Percentiles rank a stretch among this genome's conserved stretches.
Evolutionary conservation across 2,888 invertebrate species (phyloP).

Genomic region (Clunio marinus): DNA sequence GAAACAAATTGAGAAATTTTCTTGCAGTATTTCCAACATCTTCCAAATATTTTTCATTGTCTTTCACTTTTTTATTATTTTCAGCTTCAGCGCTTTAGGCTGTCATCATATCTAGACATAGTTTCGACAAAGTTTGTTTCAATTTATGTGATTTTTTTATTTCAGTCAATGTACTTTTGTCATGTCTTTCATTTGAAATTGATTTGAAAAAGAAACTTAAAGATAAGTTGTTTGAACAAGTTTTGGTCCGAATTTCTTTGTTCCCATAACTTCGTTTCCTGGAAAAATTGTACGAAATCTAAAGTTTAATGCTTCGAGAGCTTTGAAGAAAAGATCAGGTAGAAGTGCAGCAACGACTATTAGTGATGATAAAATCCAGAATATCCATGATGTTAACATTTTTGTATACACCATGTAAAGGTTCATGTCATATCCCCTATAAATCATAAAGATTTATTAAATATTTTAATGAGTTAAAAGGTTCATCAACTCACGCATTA

Average conservation of each 20-base stretch:
- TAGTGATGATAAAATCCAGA: conserved; percentile 58
- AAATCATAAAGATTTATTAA: conserved; percentile 39
- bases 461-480: neutral
- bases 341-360: conserved; percentile 54
- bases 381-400: conserved; percentile 56
- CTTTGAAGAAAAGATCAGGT: conserved; percentile 55
- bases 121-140: too few relatives aligned
- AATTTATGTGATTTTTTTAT: too few relatives aligned
- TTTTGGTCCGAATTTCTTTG: neutral
- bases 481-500: conserved; percentile 55
- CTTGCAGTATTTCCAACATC: too few relatives aligned
- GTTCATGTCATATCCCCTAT: conserved; percentile 53
- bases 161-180: too few relatives aligned
- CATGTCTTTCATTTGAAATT: neutral
- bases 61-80: too few relatives aligned
- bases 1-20: too few relatives aligned
- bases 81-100: too few relatives aligned
- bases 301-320: neutral
- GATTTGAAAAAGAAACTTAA: neutral
- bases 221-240: neutral
- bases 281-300: neutral
- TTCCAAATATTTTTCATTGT: too few relatives aligned
- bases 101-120: too few relatives aligned
- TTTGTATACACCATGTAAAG: conserved; percentile 60
- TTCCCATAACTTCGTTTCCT: neutral